phyloP scores from a whole-genome alignment of 2,113 vertebrate species.

The Macroglossus sobrinus region DNA sequence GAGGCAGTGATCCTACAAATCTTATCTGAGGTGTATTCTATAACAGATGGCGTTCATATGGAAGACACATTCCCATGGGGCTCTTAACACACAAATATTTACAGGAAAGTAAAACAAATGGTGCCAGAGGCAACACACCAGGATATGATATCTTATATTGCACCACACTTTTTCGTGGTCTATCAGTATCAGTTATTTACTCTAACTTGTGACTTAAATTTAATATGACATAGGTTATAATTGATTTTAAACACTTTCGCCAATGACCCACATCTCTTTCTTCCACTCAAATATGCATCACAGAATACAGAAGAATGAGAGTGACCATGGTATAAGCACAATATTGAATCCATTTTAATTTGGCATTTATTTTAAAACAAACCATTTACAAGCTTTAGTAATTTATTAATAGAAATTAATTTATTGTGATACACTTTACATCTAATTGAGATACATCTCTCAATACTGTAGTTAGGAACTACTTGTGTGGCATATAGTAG shows the following conservation, averaged over 20 bases:
- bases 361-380: neutral
- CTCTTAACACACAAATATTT: neutral
- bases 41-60: neutral
- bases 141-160: neutral
- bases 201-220: neutral
- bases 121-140: neutral
- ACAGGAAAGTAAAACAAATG: neutral
- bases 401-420: conserved; percentile 13
- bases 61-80: neutral
- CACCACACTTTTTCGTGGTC: neutral
- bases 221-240: neutral
- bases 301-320: neutral
- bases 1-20: neutral
- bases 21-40: neutral
- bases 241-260: neutral
- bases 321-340: neutral
- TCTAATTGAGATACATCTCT: neutral
- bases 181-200: neutral
- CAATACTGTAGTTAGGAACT: neutral
- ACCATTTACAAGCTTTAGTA: neutral
- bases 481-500: neutral
- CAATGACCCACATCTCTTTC: neutral
- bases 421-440: neutral
- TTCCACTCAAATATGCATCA: neutral
- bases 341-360: neutral